Conservation (phyloP, 2,888 invertebrate genomes). For the Lamellibrachia satsuma region DNA sequence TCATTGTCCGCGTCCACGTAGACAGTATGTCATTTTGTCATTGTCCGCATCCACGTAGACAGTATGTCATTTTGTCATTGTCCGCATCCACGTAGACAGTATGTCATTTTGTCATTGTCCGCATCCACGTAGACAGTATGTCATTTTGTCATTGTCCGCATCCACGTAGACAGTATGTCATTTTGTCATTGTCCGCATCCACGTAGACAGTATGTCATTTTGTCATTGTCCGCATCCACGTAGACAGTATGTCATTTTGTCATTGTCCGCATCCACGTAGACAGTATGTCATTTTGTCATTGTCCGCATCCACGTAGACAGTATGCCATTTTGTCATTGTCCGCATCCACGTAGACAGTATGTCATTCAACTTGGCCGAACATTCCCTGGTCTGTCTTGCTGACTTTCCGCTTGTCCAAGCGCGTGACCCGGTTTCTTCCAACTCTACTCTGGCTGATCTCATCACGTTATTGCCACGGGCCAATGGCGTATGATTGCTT, state of each 20-base stretch:
- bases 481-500: neutral
- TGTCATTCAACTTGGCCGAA: neutral
- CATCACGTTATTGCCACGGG: neutral
- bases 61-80: neutral
- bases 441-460: neutral
- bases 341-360: neutral
- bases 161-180: neutral
- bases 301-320: neutral
- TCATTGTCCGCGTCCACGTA: neutral
- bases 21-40: neutral
- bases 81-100: neutral
- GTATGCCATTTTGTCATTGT: neutral
- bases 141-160: neutral
- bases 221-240: neutral
- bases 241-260: neutral
- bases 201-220: neutral
- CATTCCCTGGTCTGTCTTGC: neutral
- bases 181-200: neutral
- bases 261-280: neutral
- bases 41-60: neutral
- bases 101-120: neutral
- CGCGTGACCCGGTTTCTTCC: neutral
- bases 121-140: neutral
- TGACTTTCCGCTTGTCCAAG: neutral
- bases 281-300: neutral